Evolutionary conservation across 2,113 vertebrate species (phyloP).

Genomic region (Hoplias malabaricus): DNA sequence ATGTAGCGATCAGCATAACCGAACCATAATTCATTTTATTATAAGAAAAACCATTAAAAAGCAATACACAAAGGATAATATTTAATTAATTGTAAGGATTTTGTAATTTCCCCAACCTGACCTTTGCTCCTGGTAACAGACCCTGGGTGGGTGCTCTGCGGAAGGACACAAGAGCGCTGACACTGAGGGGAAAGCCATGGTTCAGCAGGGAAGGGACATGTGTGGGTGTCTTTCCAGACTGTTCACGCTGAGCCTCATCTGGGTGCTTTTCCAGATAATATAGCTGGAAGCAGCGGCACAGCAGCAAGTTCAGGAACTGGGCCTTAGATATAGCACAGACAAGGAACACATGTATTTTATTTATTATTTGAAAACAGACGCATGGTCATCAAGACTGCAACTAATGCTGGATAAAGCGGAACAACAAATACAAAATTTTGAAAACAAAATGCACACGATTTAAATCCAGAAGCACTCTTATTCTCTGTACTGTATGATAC

Average conservation of each 20-base stretch:
- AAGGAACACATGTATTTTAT: not conserved
- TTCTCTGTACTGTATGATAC: not conserved
- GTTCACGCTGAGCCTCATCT: conserved; percentile 69
- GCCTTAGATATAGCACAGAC: conserved; percentile 67
- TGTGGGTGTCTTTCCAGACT: conserved; percentile 34
- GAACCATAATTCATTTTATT: not conserved
- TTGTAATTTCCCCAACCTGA: conserved; percentile 46
- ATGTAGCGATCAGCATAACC: not conserved
- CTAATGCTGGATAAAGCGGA: no score
- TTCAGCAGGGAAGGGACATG: conserved; percentile 75
- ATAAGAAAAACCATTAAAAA: not conserved
- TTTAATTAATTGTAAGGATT: not conserved
- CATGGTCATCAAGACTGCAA: no score
- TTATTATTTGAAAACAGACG: no score
- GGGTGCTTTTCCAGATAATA: conserved; percentile 84
- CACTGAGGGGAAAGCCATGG: conserved; percentile 86
- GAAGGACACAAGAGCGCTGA: conserved; percentile 91
- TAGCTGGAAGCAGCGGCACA: conserved; percentile 95
- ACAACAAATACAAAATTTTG: no score
- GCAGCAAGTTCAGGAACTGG: conserved; percentile 86
- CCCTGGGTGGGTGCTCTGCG: conserved; percentile 78
- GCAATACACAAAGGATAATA: not conserved
- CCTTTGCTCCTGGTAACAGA: conserved; percentile 65
- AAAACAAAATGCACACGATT: no score
- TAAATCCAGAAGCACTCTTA: no score